A percentile compares a stretch with the other conserved stretches of the same genome.
Evolutionary conservation across 2,113 vertebrate genomes (phyloP).

Genomic region (Spheniscus mendiculus): DNA sequence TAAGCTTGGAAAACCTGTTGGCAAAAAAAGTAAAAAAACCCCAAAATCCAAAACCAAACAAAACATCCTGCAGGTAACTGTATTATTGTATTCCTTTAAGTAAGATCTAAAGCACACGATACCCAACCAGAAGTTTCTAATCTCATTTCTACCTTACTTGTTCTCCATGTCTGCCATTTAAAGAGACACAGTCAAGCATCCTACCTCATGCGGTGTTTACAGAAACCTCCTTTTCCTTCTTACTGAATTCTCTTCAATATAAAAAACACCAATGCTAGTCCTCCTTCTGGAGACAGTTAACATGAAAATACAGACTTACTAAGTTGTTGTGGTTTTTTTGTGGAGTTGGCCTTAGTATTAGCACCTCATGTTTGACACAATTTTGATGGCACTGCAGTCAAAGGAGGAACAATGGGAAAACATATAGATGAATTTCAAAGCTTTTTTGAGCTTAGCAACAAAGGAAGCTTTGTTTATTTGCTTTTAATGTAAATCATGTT

Average conservation of each 20-base stretch:
- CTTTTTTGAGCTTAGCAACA: neutral
- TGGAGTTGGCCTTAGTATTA: neutral
- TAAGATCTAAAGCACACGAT: neutral
- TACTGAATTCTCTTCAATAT: neutral
- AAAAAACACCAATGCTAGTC: neutral
- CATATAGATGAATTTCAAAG: neutral
- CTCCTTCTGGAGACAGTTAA: neutral
- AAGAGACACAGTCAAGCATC: neutral
- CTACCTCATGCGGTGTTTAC: neutral
- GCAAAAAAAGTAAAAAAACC: neutral
- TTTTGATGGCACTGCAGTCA: neutral
- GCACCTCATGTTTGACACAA: neutral
- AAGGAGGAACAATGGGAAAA: neutral
- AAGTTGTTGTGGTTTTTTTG: neutral
- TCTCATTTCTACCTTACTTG: neutral
- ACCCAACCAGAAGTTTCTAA: neutral
- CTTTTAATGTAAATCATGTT: neutral
- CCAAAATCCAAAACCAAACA: neutral
- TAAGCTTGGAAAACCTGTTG: neutral
- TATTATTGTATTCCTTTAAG: neutral
- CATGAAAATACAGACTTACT: neutral
- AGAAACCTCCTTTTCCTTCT: neutral
- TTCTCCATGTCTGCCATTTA: neutral
- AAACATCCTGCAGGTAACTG: neutral
- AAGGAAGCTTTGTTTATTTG: neutral